These are phyloP conservation scores for Stichopus horrens DNA, from an alignment of 53 echinoderm and acorn worm species.

Conservation along the genomic window DNA sequence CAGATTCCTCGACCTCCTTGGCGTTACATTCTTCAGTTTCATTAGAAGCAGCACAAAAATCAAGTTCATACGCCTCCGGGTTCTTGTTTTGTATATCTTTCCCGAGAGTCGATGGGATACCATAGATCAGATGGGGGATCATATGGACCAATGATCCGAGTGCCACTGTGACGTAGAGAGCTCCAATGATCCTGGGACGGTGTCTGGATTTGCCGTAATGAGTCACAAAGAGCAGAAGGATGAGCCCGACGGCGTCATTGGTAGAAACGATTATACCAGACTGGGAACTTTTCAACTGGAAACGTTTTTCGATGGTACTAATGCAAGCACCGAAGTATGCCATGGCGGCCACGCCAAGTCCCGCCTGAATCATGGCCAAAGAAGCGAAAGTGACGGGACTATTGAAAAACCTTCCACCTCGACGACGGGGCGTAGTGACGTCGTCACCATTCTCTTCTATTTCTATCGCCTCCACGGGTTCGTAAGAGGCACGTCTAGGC, in stretches of 20 bases:
- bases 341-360: conserved; percentile 46
- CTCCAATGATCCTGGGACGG: conserved; percentile 78
- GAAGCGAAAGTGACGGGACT: conserved; percentile 23
- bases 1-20: conserved; percentile 50
- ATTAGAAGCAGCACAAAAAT: not conserved
- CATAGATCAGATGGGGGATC: conserved; percentile 39
- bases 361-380: conserved; percentile 17
- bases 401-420: conserved; percentile 9
- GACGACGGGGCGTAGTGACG: not conserved
- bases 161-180: conserved; percentile 15
- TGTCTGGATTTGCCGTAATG: conserved; percentile 88
- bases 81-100: conserved; percentile 4
- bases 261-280: conserved; percentile 70
- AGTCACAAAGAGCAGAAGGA: conserved; percentile 78
- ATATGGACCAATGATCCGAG: conserved; percentile 11
- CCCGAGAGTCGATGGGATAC: conserved; percentile 24
- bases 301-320: conserved; percentile 85
- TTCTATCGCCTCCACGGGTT: not conserved
- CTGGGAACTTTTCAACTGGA: conserved; percentile 83
- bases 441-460: not conserved
- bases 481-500: not conserved
- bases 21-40: conserved; percentile 23
- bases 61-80: not conserved
- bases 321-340: conserved; percentile 76
- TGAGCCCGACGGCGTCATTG: conserved; percentile 70